These are phyloP conservation scores for Apis mellifera DNA, from an alignment of 1,140 invertebrate genomes.

Conservation along the genomic window DNA sequence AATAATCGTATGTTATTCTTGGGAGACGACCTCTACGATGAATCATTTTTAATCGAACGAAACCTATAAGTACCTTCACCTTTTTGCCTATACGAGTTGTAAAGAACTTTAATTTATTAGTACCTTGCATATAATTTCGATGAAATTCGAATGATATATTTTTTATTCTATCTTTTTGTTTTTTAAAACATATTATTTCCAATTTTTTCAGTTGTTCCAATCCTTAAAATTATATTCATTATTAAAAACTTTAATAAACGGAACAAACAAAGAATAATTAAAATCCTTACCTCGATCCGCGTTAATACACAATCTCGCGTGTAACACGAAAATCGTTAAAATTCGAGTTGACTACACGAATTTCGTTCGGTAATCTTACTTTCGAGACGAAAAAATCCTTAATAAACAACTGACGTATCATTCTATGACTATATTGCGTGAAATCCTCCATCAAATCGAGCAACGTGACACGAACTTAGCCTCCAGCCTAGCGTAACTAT, in stretches of 20 bases:
- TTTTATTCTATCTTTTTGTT: too few species aligned
- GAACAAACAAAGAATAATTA: neutral
- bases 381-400: neutral
- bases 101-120: neutral
- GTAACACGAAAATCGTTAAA: constrained; percentile 11
- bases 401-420: constrained; percentile 46
- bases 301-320: neutral
- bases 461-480: constrained; percentile 16
- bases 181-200: too few species aligned
- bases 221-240: neutral
- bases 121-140: too few species aligned
- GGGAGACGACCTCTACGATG: constrained; percentile 42
- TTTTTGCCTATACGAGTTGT: too few species aligned
- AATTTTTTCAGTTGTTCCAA: neutral
- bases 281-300: neutral
- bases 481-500: neutral
- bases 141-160: too few species aligned
- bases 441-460: constrained; percentile 30
- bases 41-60: constrained; percentile 47
- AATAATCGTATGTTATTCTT: constrained; percentile 22
- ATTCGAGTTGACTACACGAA: neutral
- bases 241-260: neutral
- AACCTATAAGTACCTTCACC: neutral
- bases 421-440: neutral
- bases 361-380: neutral